Base-by-base conservation (phyloP, 2,888 invertebrate genomes). In the Disparrhopalites patrizii region DNA sequence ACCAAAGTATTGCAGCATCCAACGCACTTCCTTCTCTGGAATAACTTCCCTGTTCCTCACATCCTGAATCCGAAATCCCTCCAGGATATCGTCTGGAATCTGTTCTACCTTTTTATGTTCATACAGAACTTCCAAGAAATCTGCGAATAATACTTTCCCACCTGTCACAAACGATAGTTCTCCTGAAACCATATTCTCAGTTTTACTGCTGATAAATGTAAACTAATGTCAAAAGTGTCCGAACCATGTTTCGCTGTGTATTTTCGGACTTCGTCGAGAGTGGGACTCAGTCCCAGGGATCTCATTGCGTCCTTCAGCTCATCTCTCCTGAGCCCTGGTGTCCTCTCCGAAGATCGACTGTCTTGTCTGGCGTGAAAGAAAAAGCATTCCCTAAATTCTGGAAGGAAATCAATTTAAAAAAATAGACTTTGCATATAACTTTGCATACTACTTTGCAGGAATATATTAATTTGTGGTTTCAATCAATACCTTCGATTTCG, bases 401-500 rank as follows among this genome's bases (percentile, higher is more conserved):
- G n/a, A n/a, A n/a, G n/a, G n/a, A n/a, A n/a, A n/a, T n/a, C n/a
- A n/a, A n/a, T n/a, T n/a, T n/a, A n/a, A 40, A 40, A 10, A 40
- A 3, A 3, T n/a, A 40, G 40, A 18, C n/a, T 20, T 40, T 4
- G n/a, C n/a, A 38, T 5, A 36, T 23, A 36, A 8, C 20, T 36
- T 56, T 20, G 25, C 18, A 31, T 56, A 31, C 23, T 13, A n/a
- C n/a, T n/a, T n/a, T n/a, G n/a, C n/a, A n/a, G n/a, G n/a, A n/a
- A n/a, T n/a, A n/a, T n/a, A 7, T 18, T 36, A 30, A 8, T 18
- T 25, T 20, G n/a, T 23, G 7, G 23, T 8, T 23, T 23, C 15
- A 38, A 38, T 25, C 28, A 47, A n/a, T 30, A 60, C 58, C 47
- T 30, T 60, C 58, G 20, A 60, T 60, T 40, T 60, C 58, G 1